Percentiles rank a stretch among this genome's conserved stretches.
These are phyloP conservation scores for Coremacera marginata DNA, from an alignment of 2,888 invertebrate species.

Conservation along the genomic window DNA sequence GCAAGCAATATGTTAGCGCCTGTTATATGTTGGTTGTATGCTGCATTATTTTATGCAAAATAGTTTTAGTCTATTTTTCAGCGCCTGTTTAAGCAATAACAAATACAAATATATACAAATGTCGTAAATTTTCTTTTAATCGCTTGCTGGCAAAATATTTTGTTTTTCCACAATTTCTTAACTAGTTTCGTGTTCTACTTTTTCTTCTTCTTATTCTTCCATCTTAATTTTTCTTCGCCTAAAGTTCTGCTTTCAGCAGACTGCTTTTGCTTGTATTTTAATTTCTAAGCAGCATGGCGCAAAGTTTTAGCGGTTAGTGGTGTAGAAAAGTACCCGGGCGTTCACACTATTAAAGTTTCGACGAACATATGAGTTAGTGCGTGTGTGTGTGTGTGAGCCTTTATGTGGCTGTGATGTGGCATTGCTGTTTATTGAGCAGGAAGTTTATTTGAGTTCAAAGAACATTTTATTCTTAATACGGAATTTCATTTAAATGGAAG, in stretches of 20 bases:
- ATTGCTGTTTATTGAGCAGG: neutral
- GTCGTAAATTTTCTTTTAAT: conserved; percentile 50
- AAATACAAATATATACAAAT: conserved; percentile 39
- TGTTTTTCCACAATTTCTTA: neutral
- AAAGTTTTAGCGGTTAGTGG: conserved; percentile 1
- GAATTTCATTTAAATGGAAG: neutral
- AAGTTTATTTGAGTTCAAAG: neutral
- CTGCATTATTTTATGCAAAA: conserved; percentile 12
- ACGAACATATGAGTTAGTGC: neutral
- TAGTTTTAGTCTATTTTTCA: neutral
- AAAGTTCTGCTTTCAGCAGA: neutral
- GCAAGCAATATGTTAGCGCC: neutral
- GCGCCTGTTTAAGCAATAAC: neutral
- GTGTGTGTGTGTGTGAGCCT: neutral
- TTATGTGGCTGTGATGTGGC: neutral
- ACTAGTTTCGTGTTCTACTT: neutral
- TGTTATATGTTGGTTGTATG: conserved; percentile 27
- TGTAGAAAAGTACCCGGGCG: neutral
- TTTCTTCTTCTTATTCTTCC: neutral
- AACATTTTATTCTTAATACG: neutral
- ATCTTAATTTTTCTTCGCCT: neutral
- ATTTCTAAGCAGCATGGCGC: neutral
- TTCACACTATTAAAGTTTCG: neutral
- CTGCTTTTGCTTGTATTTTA: neutral
- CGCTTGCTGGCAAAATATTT: conserved; percentile 38